These are phyloP conservation scores for Diadema setosum DNA, from an alignment of 35 echinoderm and acorn worm species.

Conservation along the genomic window DNA sequence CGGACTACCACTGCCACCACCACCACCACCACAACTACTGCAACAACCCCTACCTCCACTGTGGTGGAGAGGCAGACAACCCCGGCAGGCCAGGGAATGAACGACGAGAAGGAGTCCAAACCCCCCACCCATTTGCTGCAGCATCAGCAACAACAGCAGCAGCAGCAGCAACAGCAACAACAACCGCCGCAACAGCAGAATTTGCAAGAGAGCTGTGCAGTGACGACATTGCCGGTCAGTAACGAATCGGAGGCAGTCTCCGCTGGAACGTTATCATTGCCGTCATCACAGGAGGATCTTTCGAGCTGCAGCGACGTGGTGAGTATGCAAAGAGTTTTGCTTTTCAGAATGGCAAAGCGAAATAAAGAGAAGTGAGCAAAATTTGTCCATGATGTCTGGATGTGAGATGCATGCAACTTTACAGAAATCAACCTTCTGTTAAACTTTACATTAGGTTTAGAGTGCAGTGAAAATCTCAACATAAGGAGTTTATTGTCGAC, in stretches of 20 bases:
- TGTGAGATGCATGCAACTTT: no score
- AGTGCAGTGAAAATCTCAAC: no score
- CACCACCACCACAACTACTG: neutral
- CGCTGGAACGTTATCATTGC: slow-evolving; percentile 34
- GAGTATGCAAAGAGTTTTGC: no score
- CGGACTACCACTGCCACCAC: neutral
- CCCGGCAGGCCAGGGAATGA: slow-evolving; percentile 6
- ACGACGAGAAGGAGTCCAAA: neutral
- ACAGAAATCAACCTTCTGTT: no score
- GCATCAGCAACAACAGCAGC: neutral
- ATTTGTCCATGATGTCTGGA: no score
- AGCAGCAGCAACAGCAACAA: neutral
- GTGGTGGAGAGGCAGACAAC: neutral
- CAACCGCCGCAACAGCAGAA: neutral
- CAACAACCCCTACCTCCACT: neutral
- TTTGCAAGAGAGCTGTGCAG: neutral
- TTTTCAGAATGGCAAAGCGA: no score
- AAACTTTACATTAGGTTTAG: no score
- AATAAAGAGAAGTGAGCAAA: no score
- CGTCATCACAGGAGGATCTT: slow-evolving; percentile 67
- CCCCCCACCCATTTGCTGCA: neutral
- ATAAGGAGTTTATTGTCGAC: no score
- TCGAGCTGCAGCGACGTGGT: slow-evolving; percentile 89
- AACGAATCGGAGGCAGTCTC: slow-evolving; percentile 36
- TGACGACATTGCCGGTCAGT: neutral